phyloP scores from a whole-genome alignment of 2,888 invertebrate genomes.

The Margaritifera margaritifera region DNA sequence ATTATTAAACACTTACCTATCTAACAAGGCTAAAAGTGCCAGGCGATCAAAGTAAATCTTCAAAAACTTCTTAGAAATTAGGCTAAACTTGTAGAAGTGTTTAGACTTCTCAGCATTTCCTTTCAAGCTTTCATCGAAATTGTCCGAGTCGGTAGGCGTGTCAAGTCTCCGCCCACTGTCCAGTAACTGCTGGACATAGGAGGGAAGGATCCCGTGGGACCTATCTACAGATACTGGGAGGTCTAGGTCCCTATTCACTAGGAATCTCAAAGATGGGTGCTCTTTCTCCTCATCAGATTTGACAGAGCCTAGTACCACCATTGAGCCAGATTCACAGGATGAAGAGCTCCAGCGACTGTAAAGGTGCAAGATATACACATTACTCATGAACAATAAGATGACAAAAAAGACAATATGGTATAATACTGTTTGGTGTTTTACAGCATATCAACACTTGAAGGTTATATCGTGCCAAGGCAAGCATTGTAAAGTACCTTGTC shows the following conservation, averaged over 20 bases:
- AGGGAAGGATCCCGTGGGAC: slow-evolving; percentile 31
- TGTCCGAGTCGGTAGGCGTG: slow-evolving; percentile 58
- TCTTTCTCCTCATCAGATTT: slow-evolving; percentile 44
- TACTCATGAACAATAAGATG: too few relatives aligned
- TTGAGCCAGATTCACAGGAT: slow-evolving; percentile 71
- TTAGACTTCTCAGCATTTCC: slow-evolving; percentile 69
- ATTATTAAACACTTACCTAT: slow-evolving; percentile 75
- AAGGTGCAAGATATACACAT: neutral
- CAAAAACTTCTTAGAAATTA: slow-evolving; percentile 78
- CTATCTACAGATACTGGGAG: slow-evolving; percentile 32
- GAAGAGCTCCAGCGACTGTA: slow-evolving; percentile 49
- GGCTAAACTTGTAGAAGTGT: slow-evolving; percentile 84
- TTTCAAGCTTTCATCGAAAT: slow-evolving; percentile 46
- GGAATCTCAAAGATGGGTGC: slow-evolving; percentile 11
- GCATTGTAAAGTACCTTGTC: too few relatives aligned
- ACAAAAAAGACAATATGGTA: too few relatives aligned
- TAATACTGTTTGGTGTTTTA: too few relatives aligned
- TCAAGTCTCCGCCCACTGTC: slow-evolving; percentile 43
- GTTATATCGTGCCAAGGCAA: too few relatives aligned
- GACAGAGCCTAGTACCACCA: slow-evolving; percentile 71
- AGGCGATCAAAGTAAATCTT: slow-evolving; percentile 95
- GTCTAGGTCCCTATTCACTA: slow-evolving; percentile 25
- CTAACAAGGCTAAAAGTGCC: slow-evolving; percentile 91
- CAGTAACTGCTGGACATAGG: slow-evolving; percentile 55
- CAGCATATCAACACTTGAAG: too few relatives aligned